phyloP scores from a whole-genome alignment of 1,140 invertebrate genomes.

The Ptiloglossa arizonensis region DNA sequence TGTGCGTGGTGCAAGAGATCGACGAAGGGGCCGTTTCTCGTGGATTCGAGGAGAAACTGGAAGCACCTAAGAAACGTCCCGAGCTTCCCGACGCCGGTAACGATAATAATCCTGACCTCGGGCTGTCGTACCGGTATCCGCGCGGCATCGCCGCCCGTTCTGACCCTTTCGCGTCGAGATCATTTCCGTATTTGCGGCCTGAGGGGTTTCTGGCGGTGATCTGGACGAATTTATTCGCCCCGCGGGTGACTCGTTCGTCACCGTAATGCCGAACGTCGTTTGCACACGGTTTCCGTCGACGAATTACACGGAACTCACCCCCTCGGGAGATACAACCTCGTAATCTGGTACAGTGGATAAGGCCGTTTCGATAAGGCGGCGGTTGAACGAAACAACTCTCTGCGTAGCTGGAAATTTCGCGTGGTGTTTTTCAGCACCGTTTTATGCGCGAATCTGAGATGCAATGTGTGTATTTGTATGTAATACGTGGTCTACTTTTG shows the following conservation, averaged over 20 bases:
- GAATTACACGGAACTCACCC: no score
- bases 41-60: constrained; percentile 22
- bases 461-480: no score
- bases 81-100: constrained; percentile 43
- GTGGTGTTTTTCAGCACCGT: no score
- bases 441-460: no score
- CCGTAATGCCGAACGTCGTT: no score
- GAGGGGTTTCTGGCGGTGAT: constrained; percentile 37
- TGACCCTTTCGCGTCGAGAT: constrained; percentile 23
- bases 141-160: neutral
- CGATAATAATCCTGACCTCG: constrained; percentile 57
- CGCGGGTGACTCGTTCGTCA: neutral
- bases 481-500: no score
- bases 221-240: neutral
- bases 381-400: no score
- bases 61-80: constrained; percentile 52
- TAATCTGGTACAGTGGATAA: no score
- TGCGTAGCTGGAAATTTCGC: no score
- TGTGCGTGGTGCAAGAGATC: no score
- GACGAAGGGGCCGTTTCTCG: constrained; percentile 29
- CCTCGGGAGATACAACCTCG: neutral
- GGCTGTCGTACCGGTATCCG: constrained; percentile 30
- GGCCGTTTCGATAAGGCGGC: no score
- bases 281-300: no score
- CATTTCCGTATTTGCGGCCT: constrained; percentile 40